Conservation (phyloP, 2,888 invertebrate genomes). For the Hybos culiciformis region DNA sequence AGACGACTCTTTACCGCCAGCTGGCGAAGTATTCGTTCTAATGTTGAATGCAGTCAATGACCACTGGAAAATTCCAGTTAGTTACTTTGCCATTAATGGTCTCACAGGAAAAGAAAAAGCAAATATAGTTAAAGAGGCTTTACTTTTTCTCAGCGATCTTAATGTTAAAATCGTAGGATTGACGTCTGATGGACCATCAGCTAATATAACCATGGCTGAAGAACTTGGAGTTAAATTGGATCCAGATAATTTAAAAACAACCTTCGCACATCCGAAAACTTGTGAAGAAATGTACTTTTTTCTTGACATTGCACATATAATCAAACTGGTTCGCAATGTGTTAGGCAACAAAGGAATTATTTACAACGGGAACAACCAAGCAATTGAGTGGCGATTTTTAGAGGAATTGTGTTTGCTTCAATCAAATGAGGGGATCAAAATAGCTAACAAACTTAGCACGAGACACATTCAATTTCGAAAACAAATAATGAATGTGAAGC, state of each 20-base stretch:
- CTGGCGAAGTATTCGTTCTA: background rate
- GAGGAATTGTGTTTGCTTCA: background rate
- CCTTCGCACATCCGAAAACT: background rate
- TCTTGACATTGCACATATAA: background rate
- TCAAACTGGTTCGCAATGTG: background rate
- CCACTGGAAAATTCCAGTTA: background rate
- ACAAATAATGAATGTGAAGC: slow-evolving; percentile 1
- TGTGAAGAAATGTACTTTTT: background rate
- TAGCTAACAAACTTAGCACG: background rate
- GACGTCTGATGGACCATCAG: background rate
- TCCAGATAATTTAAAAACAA: background rate
- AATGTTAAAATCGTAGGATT: background rate
- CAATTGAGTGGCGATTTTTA: background rate
- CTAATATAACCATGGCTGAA: background rate
- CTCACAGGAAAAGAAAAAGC: background rate
- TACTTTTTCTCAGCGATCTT: background rate
- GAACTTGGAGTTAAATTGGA: background rate
- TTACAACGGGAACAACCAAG: background rate
- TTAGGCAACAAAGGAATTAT: background rate
- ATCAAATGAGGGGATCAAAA: background rate
- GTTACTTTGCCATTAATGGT: background rate
- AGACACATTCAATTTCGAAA: background rate
- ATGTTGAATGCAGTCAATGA: background rate
- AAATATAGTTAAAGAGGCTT: background rate
- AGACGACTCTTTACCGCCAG: background rate